Percentiles rank a stretch among this genome's conserved stretches.
These are phyloP conservation scores for Dysidea cf. avara DNA, from an alignment of 37 sponge, comb jelly and placozoan genomes.

Conservation along the genomic window DNA sequence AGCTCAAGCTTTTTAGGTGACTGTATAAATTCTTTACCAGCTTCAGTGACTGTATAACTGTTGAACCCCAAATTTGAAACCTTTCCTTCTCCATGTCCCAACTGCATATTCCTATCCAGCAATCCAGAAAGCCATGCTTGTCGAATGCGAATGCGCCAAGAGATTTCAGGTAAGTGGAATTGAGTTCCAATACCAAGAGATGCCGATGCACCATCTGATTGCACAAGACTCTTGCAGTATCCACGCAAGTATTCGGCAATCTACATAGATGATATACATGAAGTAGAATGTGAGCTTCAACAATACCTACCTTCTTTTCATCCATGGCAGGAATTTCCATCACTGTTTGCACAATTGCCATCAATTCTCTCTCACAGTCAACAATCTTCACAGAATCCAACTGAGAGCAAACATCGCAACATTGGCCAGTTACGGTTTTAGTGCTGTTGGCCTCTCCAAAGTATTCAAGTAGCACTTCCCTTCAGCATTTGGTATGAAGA, in stretches of 20 bases:
- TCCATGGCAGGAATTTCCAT: slow-evolving; percentile 22
- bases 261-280: no score
- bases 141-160: slow-evolving; percentile 27
- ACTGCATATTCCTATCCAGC: slow-evolving; percentile 12
- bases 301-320: slow-evolving; percentile 53
- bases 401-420: slow-evolving; percentile 23
- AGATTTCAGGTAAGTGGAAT: not conserved
- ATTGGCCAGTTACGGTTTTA: not conserved
- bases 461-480: slow-evolving; percentile 4
- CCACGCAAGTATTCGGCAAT: no score
- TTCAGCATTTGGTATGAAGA: not conserved
- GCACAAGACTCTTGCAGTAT: no score
- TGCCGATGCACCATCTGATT: no score
- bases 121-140: slow-evolving; percentile 27
- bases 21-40: slow-evolving; percentile 8
- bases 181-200: slow-evolving; percentile 9
- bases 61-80: slow-evolving; percentile 23
- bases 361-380: slow-evolving; percentile 10
- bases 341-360: slow-evolving; percentile 7
- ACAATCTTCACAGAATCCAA: no score
- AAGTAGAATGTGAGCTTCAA: no score
- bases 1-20: not conserved
- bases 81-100: slow-evolving; percentile 14
- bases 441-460: slow-evolving; percentile 8
- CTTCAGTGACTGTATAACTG: slow-evolving; percentile 7